Base-by-base conservation (phyloP, 2,797 vertebrate species). In the Lerista edwardsae region DNA sequence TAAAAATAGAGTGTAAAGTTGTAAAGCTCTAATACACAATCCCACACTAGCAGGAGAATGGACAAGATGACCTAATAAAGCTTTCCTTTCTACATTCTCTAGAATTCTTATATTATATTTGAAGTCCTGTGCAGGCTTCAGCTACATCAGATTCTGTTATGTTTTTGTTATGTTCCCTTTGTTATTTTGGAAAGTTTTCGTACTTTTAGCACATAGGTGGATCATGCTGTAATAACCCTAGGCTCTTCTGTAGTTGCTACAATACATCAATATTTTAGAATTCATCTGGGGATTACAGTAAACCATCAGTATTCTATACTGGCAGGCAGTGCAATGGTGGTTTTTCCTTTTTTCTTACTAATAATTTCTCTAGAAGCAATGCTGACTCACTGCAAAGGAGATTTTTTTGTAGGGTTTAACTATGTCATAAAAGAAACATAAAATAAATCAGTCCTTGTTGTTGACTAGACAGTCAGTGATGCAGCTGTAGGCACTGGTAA, bases 11-110 rank as follows among this genome's bases (percentile, higher is more conserved):
- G 82, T 86, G 82, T 81, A 88, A 94, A 94, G 84, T 81, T 93
- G 84, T 91, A 92, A 91, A 95, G 88, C 83, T 91, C 27, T 91
- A 91, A 91, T 84, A 90, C 44, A 90, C 83, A 85, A 84, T 92
- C 85, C 88, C 86, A 80, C 74, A 88, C 73, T 87, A 88, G 88
- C 62, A 88, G 87, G 74, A 57, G 68, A 84, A 91, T 19, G 85
- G 90, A 72, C 79, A 93, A 89, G 89, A 85, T 74, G 90, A 89
- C 84, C 88, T 90, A 94, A 29, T 27, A 83, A 89, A 61, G 47
- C 85, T 87, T 86, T 93, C 87, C 83, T 62, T 88, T 89, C 87
- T 91, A 41, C 90, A 93, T 93, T 90, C 92, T 87, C 87, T 89
- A 31, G 75, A 68, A 91, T 87, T 89, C 7, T 34, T 59, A 55